phyloP scores from a whole-genome alignment of 2,113 vertebrate genomes.

The Burhinus oedicnemus region DNA sequence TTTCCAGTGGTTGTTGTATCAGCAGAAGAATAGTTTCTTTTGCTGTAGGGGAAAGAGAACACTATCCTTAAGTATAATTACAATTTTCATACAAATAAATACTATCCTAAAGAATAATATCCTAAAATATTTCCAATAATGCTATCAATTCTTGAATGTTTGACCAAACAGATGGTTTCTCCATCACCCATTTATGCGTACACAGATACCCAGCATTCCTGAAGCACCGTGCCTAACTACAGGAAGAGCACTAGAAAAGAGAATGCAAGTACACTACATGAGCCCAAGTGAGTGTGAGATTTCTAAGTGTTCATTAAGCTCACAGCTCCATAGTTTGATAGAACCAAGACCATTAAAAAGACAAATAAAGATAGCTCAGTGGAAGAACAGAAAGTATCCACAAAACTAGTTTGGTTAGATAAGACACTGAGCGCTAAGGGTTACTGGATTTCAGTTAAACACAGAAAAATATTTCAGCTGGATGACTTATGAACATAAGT shows the following conservation, averaged over 20 bases:
- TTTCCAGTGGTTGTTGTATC: background rate
- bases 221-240: background rate
- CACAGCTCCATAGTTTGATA: background rate
- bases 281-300: background rate
- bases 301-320: background rate
- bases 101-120: background rate
- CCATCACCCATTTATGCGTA: background rate
- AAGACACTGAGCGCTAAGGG: background rate
- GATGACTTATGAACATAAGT: background rate
- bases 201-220: rapidly evolving
- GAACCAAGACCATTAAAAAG: background rate
- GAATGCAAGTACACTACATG: background rate
- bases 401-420: background rate
- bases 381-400: background rate
- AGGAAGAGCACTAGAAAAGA: background rate
- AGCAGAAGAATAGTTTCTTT: background rate
- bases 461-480: background rate
- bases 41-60: background rate
- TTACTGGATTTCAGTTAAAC: background rate
- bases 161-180: background rate
- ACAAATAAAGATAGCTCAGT: background rate
- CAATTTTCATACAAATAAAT: no score
- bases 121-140: background rate
- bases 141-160: background rate
- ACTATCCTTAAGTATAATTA: background rate